These are phyloP conservation scores for Myotis pilosus DNA, from an alignment of 2,797 vertebrate genomes.

Conservation along the genomic window DNA sequence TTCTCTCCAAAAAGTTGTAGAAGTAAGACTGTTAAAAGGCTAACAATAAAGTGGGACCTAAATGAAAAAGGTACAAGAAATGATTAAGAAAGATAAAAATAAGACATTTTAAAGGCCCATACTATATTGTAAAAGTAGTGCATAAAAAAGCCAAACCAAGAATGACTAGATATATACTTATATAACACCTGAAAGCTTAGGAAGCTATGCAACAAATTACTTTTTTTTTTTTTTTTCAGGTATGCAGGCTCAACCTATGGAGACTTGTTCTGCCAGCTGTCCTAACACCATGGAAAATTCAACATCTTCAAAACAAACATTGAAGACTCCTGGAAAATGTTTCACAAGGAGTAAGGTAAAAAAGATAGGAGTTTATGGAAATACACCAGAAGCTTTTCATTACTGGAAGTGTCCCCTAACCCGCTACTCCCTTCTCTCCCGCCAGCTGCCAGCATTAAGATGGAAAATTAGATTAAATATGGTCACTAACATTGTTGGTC, in stretches of 20 bases:
- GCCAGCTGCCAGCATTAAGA: background rate
- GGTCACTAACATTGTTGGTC: conserved; percentile 5
- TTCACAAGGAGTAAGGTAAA: conserved; percentile 87
- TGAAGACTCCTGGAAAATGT: conserved; percentile 75
- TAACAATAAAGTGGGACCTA: conserved; percentile 24
- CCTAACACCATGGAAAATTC: conserved; percentile 36
- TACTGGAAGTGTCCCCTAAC: background rate
- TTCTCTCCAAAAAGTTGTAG: conserved; percentile 25
- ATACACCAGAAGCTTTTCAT: background rate
- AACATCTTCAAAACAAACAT: conserved; percentile 49
- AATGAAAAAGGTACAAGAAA: conserved; percentile 35
- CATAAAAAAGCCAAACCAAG: conserved; percentile 17
- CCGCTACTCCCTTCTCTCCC: background rate
- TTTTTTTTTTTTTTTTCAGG: conserved; percentile 66
- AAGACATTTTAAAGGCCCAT: background rate
- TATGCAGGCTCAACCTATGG: conserved; percentile 62
- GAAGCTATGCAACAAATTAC: background rate
- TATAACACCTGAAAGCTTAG: conserved; percentile 22
- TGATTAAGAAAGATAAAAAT: conserved; percentile 26
- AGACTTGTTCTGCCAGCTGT: background rate
- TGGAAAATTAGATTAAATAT: conserved; percentile 34
- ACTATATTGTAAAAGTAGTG: background rate
- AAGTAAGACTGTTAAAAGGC: conserved; percentile 44
- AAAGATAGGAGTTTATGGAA: conserved; percentile 30
- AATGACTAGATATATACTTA: background rate